Base-by-base conservation (phyloP, 2,888 invertebrate species). In the Poecilobothrus nobilitatus region DNA sequence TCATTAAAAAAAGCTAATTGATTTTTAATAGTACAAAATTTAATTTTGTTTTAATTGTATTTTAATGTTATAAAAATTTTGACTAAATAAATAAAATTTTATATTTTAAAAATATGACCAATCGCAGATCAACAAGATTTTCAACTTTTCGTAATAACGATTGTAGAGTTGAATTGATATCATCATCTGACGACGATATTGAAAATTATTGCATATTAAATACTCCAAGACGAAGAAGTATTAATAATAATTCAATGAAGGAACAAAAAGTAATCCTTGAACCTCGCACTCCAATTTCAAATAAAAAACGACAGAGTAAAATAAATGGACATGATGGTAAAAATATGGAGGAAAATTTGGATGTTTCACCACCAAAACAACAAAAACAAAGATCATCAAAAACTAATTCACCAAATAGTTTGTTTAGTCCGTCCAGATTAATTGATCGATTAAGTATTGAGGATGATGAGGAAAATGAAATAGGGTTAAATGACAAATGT, bases 351-450 rank as follows among this genome's bases (percentile, higher is more conserved):
- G 21, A 70, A 70, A 65, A 69, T 68, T 2, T 68, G 68, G 70
- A 76, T 61, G 76, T 72, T 3, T 79, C 81, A 7, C 81, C 81
- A 15, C 79, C 81, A 1, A 81, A 81, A 63, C 80, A 79, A 67
- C 72, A 66, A 33, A 73, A 73, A 65, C n/a, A 27, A 27, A 27
- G 27, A 27, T 1, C 66, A 4, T 73, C 75, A 18, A 69, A 73
- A 6, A 69, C 66, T 4, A 63, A 12, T 33, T 18, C 21, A 20
- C 70, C 75, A 5, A 65, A 74, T 67, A 74, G 76, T 33, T 22
- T 80, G 10, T 76, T 80, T 18, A 81, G 80, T 67, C 81, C 81
- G 0, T 76, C 81, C 8, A 71, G 79, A 0, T 73, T 81, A 3
- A 66, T 81, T 12, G 77, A 78, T 68, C 75, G 80, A 7, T 72